phyloP scores from a whole-genome alignment of 2,113 vertebrate species.

The Herpailurus yagouaroundi region DNA sequence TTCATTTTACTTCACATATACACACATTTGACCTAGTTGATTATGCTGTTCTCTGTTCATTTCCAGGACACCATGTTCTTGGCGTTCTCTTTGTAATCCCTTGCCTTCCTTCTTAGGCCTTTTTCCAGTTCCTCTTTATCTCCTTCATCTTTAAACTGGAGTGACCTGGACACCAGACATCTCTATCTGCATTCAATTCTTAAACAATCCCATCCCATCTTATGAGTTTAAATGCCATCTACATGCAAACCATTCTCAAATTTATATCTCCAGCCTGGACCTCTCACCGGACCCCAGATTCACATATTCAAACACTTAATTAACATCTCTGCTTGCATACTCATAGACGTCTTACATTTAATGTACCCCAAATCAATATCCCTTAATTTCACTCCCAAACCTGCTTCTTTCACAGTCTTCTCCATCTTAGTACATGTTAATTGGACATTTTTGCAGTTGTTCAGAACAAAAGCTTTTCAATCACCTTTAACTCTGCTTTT shows the following conservation, averaged over 20 bases:
- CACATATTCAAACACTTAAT: neutral
- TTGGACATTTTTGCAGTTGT: neutral
- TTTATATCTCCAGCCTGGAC: neutral
- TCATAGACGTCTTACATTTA: neutral
- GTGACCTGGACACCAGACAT: neutral
- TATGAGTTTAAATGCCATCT: neutral
- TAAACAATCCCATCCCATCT: neutral
- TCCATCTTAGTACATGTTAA: neutral
- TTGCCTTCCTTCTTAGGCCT: neutral
- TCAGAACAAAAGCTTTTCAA: neutral
- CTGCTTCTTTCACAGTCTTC: neutral
- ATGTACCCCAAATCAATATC: neutral
- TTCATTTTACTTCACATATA: neutral
- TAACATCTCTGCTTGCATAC: neutral
- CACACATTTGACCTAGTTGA: neutral
- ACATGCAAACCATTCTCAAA: neutral
- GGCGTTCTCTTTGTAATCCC: neutral
- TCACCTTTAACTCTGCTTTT: neutral
- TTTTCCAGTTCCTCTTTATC: neutral
- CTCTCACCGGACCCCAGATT: neutral
- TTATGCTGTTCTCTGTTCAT: neutral
- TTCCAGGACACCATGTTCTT: neutral
- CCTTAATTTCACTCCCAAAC: neutral
- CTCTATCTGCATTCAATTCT: neutral
- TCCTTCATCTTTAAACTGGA: neutral